Percentiles rank a stretch among this genome's conserved stretches.
phyloP scores from a whole-genome alignment of 2,797 vertebrate genomes.

The Coreius guichenoti region DNA sequence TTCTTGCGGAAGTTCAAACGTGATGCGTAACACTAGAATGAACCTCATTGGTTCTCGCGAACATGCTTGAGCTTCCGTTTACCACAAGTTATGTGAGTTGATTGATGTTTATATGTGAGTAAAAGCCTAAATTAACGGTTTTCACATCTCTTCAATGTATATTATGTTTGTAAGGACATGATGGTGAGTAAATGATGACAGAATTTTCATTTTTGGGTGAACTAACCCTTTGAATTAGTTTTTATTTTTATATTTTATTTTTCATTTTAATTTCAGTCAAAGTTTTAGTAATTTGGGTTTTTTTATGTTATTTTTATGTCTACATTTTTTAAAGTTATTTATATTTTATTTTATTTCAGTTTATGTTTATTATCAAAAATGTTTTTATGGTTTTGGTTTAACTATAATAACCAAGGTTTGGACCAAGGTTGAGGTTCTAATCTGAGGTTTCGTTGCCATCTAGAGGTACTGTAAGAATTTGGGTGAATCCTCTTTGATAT shows the following conservation, averaged over 20 bases:
- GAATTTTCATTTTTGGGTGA: too few relatives aligned
- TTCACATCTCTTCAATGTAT: background rate
- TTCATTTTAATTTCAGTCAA: background rate
- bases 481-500: background rate
- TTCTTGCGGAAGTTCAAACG: too few relatives aligned
- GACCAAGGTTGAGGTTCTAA: background rate
- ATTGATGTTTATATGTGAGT: background rate
- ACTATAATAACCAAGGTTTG: background rate
- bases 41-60: too few relatives aligned
- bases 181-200: too few relatives aligned
- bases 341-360: background rate
- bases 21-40: too few relatives aligned
- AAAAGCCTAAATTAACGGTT: background rate
- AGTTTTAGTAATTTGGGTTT: background rate
- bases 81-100: too few relatives aligned
- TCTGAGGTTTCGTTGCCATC: conserved; percentile 5
- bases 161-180: too few relatives aligned
- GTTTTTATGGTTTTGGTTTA: background rate
- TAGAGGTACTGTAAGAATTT: conserved; percentile 15
- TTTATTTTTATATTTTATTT: too few relatives aligned
- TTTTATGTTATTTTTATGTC: too few relatives aligned
- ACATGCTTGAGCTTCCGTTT: too few relatives aligned
- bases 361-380: background rate
- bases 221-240: too few relatives aligned
- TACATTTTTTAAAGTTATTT: background rate